Evolutionary conservation across 2,797 vertebrate species (phyloP).

Genomic region (Spinibarbus caldwelli): DNA sequence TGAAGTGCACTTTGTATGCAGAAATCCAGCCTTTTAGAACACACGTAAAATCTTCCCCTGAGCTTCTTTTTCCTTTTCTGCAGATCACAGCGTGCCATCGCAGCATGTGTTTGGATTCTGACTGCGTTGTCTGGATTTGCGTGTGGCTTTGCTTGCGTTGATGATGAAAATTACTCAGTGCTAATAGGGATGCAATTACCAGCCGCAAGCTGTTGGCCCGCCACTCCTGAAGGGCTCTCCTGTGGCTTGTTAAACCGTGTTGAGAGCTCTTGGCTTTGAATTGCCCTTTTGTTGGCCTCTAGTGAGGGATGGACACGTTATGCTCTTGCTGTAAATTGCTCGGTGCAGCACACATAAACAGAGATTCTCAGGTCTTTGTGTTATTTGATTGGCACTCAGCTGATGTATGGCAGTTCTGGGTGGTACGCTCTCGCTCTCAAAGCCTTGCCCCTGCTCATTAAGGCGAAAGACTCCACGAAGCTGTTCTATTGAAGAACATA

Average conservation of each 20-base stretch:
- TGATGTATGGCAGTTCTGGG: slow-evolving; percentile 35
- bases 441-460: slow-evolving; percentile 47
- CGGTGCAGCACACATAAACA: slow-evolving; percentile 21
- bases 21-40: slow-evolving; percentile 12
- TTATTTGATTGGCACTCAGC: slow-evolving; percentile 52
- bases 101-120: slow-evolving; percentile 51
- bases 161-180: slow-evolving; percentile 83
- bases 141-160: slow-evolving; percentile 52
- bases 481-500: slow-evolving; percentile 36
- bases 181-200: slow-evolving; percentile 96
- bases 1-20: background rate
- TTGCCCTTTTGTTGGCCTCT: slow-evolving; percentile 92
- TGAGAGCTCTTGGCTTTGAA: slow-evolving; percentile 98
- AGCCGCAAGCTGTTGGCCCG: slow-evolving; percentile 91
- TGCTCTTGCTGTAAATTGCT: slow-evolving; percentile 41
- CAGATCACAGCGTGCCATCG: slow-evolving; percentile 46
- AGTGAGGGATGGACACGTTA: slow-evolving; percentile 56
- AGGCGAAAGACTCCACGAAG: slow-evolving; percentile 21
- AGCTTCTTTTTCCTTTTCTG: slow-evolving; percentile 1
- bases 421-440: slow-evolving; percentile 29
- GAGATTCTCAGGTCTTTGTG: slow-evolving; percentile 22
- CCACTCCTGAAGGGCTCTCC: slow-evolving; percentile 89
- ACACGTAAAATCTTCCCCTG: slow-evolving; percentile 18
- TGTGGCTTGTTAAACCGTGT: slow-evolving; percentile 97
- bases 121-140: slow-evolving; percentile 43